A percentile compares a stretch with the other conserved stretches of the same genome.
phyloP scores from a whole-genome alignment of 2,113 vertebrate species.

The Monarcha castaneiventris region DNA sequence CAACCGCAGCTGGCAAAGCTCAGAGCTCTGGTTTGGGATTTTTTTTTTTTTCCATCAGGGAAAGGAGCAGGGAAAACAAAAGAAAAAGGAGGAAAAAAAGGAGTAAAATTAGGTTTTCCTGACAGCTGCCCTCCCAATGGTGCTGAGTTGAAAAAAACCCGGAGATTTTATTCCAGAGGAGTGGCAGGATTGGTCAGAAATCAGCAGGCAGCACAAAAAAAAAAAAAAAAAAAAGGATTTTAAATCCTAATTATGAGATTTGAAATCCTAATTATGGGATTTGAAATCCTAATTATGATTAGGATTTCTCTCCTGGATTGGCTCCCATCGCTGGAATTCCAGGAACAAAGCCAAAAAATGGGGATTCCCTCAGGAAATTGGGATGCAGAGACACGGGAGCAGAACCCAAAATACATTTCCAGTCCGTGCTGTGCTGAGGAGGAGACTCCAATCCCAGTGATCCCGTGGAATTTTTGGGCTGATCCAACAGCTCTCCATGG shows the following conservation, averaged over 20 bases:
- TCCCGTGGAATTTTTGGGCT: fast-evolving
- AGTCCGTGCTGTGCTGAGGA: not conserved
- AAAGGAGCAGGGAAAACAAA: not conserved
- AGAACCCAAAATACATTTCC: not conserved
- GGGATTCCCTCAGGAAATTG: not conserved
- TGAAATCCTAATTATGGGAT: not conserved
- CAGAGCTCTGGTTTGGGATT: not conserved
- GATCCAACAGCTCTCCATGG: not conserved
- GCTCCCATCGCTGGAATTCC: not conserved
- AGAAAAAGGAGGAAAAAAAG: not conserved
- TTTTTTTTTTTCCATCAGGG: not conserved
- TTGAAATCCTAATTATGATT: not conserved
- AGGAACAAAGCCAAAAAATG: not conserved
- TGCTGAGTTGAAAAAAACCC: not conserved
- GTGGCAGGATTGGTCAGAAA: not conserved
- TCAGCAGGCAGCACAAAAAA: not conserved
- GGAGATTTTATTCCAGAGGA: not conserved
- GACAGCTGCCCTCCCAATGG: not conserved
- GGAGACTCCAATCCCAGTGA: not conserved
- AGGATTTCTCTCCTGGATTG: not conserved
- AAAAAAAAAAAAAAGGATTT: no score
- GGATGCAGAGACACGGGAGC: not conserved
- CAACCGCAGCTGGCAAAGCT: not conserved
- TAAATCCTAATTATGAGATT: not conserved
- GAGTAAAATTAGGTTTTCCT: not conserved